Base-by-base conservation (phyloP, 2,113 vertebrate genomes). In the Cephalopholis sonnerati region DNA sequence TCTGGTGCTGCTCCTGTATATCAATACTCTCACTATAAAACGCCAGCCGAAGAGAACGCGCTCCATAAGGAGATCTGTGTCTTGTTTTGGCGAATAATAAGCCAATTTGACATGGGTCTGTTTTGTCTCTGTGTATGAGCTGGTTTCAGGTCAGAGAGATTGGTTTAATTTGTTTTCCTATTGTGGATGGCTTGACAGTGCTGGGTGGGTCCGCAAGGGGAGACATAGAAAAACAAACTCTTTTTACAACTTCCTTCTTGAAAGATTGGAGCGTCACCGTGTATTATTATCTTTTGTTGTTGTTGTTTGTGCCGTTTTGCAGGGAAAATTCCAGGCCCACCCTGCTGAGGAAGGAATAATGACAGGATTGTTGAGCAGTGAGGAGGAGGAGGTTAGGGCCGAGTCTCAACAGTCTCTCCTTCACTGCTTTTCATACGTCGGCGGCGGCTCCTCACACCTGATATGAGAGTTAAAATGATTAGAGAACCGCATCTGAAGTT, bases 321-420 rank as follows among this genome's bases (percentile, higher is more conserved):
- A 74, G 77, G 90, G 81, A 93, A 94, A 88, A 93, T 94, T 94
- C 91, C 92, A 77, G 74, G 74, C 86, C 92, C 93, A 93, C 91
- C 93, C 87, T 72, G 81, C 54, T 77, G 77, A 66, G 72, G 62
- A 84, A 59, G 65, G 50, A 90, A 91, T 94, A 95, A 94, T 91
- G 84, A 93, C 67, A 83, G 77, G 86, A 94, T 89, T 94, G 93
- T 93, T 74, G 69, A 77, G 88, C 29, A 3, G 66, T 76, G 74
- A 89, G 74, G 75, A 82, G 74, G 75, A 82, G 79, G 85, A 83
- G 87, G 80, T 81, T 55, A 65, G 79, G 29, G 59, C 72, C 22
- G 58, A 81, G 75, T 36, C 83, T 77, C 69, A 59, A 77, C 82
- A 77, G 57, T 83, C 74, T 72, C 24, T 55, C 76, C 36, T 86